Conservation (phyloP, 2,113 vertebrate species). For the Cathartes aura region DNA sequence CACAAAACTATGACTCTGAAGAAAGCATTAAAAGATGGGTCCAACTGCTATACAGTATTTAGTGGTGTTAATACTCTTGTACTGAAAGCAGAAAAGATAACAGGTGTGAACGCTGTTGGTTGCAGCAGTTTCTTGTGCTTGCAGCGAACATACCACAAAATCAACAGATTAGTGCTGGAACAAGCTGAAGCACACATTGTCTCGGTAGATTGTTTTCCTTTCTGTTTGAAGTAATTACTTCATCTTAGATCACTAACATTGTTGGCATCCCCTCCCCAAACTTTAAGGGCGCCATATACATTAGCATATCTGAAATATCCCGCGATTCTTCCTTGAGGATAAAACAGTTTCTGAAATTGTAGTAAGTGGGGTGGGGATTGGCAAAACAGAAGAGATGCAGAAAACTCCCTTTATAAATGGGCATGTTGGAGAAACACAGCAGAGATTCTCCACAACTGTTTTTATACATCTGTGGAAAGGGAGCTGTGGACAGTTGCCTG, state of each 20-base stretch:
- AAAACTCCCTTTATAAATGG: background rate
- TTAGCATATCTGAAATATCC: background rate
- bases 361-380: background rate
- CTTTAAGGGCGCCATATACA: background rate
- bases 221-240: background rate
- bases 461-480: background rate
- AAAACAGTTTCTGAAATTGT: background rate
- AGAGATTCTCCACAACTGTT: background rate
- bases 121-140: background rate
- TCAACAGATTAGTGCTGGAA: background rate
- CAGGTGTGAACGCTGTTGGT: background rate
- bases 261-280: background rate
- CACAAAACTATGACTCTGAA: background rate
- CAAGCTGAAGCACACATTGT: background rate
- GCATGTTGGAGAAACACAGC: background rate
- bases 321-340: accelerated
- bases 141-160: background rate
- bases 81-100: background rate
- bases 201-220: background rate
- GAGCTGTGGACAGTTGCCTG: background rate
- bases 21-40: background rate
- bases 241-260: background rate
- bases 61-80: background rate
- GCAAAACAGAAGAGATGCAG: background rate
- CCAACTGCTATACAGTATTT: background rate